Evolutionary conservation across 2,797 vertebrate genomes (phyloP).

Genomic region (Schizopygopsis malacanthus): DNA sequence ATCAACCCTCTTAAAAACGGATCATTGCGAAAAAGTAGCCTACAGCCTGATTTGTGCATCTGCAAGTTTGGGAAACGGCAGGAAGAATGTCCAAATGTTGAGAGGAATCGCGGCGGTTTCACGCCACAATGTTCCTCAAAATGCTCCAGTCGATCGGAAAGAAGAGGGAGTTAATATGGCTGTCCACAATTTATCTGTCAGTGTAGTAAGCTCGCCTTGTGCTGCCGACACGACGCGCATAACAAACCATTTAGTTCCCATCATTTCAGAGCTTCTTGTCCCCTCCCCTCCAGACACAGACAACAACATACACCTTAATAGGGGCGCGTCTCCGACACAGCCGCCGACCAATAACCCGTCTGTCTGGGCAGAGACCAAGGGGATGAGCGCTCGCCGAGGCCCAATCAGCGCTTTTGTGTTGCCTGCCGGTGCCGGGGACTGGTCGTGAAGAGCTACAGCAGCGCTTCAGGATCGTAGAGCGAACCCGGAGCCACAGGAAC

Average conservation of each 20-base stretch:
- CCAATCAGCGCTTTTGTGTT: conserved; percentile 85
- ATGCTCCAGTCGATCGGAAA: conserved; percentile 53
- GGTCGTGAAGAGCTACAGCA: conserved; percentile 81
- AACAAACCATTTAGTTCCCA: conserved; percentile 72
- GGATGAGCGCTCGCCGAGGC: conserved; percentile 76
- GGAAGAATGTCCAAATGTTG: conserved; percentile 30
- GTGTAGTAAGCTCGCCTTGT: conserved; percentile 65
- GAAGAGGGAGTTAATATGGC: conserved; percentile 69
- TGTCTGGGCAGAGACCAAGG: conserved; percentile 71
- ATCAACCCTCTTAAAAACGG: background rate
- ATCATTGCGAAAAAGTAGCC: conserved; percentile 2
- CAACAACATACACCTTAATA: conserved; percentile 80
- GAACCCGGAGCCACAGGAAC: conserved; percentile 82
- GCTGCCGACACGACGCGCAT: conserved; percentile 69
- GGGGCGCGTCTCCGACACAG: conserved; percentile 74
- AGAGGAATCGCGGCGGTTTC: conserved; percentile 21
- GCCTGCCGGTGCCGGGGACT: conserved; percentile 86
- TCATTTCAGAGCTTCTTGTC: conserved; percentile 70
- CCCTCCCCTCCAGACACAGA: conserved; percentile 80
- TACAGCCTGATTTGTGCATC: background rate
- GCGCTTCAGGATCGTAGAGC: conserved; percentile 83
- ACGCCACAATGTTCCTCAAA: conserved; percentile 46
- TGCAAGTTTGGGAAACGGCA: conserved; percentile 32
- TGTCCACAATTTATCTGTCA: conserved; percentile 69
- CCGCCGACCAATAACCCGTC: conserved; percentile 73